Evolutionary conservation across 2,888 invertebrate genomes (phyloP).

Genomic region (Parasteatoda lunata): DNA sequence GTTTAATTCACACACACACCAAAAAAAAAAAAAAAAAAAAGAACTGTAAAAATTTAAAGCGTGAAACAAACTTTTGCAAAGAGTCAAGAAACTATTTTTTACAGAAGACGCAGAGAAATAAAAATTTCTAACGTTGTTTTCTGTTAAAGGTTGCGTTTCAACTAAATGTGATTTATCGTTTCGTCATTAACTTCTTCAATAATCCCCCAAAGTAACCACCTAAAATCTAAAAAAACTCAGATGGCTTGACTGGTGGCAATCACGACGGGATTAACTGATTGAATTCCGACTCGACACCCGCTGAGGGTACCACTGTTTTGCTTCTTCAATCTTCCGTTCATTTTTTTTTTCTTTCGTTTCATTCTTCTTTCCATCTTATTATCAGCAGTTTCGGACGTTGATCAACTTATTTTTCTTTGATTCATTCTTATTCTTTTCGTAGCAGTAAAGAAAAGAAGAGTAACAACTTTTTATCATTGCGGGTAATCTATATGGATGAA

Average conservation of each 20-base stretch:
- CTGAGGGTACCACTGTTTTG: conserved; percentile 48
- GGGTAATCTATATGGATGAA: conserved; percentile 62
- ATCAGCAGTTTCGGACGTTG: background rate
- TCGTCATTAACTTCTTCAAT: conserved; percentile 38
- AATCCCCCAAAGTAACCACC: conserved; percentile 51
- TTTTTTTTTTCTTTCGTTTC: conserved; percentile 24
- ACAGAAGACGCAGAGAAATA: background rate
- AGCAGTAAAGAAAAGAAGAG: conserved; percentile 33
- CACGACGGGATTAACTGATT: conserved; percentile 61
- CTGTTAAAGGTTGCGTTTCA: conserved; percentile 23
- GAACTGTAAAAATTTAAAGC: background rate
- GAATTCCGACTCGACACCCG: conserved; percentile 58
- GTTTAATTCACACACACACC: background rate
- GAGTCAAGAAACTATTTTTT: background rate
- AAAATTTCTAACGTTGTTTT: conserved; percentile 8
- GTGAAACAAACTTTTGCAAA: background rate
- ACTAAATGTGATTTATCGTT: conserved; percentile 47
- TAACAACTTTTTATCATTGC: conserved; percentile 56
- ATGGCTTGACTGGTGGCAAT: conserved; percentile 22
- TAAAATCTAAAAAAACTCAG: conserved; percentile 34
- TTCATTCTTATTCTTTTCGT: conserved; percentile 18
- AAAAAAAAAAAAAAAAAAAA: background rate
- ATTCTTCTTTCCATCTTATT: conserved; percentile 1
- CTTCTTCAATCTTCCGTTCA: conserved; percentile 13
- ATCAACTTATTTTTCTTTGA: background rate